A percentile compares a stretch with the other conserved stretches of the same genome.
These are phyloP conservation scores for Gnatocerus cornutus DNA, from an alignment of 2,888 invertebrate species.

Conservation along the genomic window DNA sequence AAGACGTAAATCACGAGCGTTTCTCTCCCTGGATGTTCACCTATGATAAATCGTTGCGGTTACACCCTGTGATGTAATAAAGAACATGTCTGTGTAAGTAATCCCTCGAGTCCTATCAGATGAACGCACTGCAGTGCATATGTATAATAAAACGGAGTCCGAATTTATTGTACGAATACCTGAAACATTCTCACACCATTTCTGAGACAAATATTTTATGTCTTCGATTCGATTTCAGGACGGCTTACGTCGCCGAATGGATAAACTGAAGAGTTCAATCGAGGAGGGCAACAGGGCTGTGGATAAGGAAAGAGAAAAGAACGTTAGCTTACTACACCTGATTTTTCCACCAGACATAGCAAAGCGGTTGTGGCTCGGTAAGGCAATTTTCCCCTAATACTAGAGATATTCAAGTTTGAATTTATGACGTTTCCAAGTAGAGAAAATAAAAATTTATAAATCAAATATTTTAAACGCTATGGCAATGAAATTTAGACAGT, in stretches of 20 bases:
- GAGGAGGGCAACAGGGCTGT: conserved; percentile 95
- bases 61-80: conserved; percentile 36
- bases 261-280: conserved; percentile 93
- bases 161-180: background rate
- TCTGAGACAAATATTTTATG: conserved; percentile 29
- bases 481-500: too few species aligned
- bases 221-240: conserved; percentile 74
- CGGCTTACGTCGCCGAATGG: conserved; percentile 92
- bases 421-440: too few species aligned
- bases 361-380: conserved; percentile 93
- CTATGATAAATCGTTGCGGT: conserved; percentile 43
- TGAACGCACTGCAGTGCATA: conserved; percentile 33
- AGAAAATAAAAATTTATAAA: too few species aligned
- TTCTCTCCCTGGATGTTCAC: conserved; percentile 23
- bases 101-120: conserved; percentile 25
- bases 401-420: background rate
- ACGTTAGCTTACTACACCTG: conserved; percentile 92
- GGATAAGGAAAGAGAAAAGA: conserved; percentile 94
- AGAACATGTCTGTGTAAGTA: conserved; percentile 39
- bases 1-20: conserved; percentile 28
- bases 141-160: background rate
- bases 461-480: too few species aligned
- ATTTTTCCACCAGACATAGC: conserved; percentile 97
- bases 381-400: conserved; percentile 62
- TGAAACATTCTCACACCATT: background rate